phyloP scores from a whole-genome alignment of 1,140 invertebrate genomes.

The Bombus waltoni region DNA sequence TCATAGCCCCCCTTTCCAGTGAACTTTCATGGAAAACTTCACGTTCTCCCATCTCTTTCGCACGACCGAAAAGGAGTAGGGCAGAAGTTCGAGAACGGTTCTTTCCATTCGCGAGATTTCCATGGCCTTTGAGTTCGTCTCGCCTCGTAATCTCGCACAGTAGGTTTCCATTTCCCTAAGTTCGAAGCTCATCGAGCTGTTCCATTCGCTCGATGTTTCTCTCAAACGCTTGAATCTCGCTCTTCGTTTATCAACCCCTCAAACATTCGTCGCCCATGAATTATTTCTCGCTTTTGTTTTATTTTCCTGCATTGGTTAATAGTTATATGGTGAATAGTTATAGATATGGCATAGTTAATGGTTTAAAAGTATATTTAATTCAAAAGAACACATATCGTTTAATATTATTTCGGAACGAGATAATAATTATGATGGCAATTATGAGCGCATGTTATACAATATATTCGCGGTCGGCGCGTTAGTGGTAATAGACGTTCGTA shows the following conservation, averaged over 20 bases:
- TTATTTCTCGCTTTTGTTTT: too few species aligned
- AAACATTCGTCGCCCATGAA: not conserved
- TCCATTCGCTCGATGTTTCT: not conserved
- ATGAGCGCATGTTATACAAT: too few species aligned
- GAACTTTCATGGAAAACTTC: not conserved
- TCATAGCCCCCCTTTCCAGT: not conserved
- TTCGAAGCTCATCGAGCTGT: not conserved
- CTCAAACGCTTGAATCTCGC: not conserved
- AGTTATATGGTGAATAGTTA: too few species aligned
- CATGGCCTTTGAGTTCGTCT: conserved; percentile 7
- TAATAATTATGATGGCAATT: too few species aligned
- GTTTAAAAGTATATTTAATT: too few species aligned
- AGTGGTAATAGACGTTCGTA: too few species aligned
- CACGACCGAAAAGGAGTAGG: not conserved
- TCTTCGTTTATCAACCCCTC: not conserved
- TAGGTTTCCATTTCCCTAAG: not conserved
- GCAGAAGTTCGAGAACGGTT: not conserved
- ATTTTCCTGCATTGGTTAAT: too few species aligned
- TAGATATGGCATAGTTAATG: too few species aligned
- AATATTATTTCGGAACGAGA: too few species aligned
- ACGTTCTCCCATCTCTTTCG: not conserved
- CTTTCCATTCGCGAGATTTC: conserved; percentile 9
- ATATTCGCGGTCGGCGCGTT: too few species aligned
- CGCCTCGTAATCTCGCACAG: conserved; percentile 6
- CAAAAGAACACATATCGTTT: too few species aligned